Percentiles rank a stretch among this genome's conserved stretches.
Evolutionary conservation across 2,113 vertebrate species (phyloP).

Genomic region (Gadus macrocephalus): DNA sequence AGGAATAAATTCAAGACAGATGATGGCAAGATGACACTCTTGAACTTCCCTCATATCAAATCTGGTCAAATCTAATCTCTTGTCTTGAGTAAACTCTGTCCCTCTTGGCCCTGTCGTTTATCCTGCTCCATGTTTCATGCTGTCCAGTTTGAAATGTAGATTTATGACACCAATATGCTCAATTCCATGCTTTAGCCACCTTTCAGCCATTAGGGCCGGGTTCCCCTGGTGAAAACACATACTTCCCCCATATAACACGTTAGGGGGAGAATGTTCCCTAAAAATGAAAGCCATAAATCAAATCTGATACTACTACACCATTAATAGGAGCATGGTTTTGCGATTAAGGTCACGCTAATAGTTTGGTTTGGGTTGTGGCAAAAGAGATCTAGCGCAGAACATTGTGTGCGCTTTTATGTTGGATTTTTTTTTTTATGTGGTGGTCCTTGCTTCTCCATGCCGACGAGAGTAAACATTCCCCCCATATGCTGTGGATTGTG

Average conservation of each 20-base stretch:
- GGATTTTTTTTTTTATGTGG: constrained; percentile 38
- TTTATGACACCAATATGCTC: constrained; percentile 77
- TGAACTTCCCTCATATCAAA: constrained; percentile 42
- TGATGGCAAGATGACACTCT: too few species aligned
- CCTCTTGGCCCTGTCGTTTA: constrained; percentile 53
- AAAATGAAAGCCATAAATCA: constrained; percentile 79
- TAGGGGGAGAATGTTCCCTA: constrained; percentile 66
- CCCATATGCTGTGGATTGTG: constrained; percentile 73
- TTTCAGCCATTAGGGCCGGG: constrained; percentile 64
- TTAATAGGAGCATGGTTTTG: constrained; percentile 76
- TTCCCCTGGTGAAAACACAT: constrained; percentile 73
- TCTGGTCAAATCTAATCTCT: constrained; percentile 52
- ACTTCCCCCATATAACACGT: constrained; percentile 72
- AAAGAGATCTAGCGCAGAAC: constrained; percentile 37
- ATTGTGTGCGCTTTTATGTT: constrained; percentile 36
- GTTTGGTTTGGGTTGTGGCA: constrained; percentile 63
- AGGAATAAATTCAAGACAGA: too few species aligned
- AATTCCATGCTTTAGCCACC: constrained; percentile 73
- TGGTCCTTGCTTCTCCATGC: constrained; percentile 37
- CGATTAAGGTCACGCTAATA: constrained; percentile 73
- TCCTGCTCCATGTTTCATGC: constrained; percentile 53
- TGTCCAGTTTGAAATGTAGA: constrained; percentile 70
- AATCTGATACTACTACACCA: constrained; percentile 67
- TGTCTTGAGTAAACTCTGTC: constrained; percentile 51
- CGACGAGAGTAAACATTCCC: constrained; percentile 42